Conservation (phyloP, 1,140 invertebrate genomes). For the Pogonomyrmex barbatus region DNA sequence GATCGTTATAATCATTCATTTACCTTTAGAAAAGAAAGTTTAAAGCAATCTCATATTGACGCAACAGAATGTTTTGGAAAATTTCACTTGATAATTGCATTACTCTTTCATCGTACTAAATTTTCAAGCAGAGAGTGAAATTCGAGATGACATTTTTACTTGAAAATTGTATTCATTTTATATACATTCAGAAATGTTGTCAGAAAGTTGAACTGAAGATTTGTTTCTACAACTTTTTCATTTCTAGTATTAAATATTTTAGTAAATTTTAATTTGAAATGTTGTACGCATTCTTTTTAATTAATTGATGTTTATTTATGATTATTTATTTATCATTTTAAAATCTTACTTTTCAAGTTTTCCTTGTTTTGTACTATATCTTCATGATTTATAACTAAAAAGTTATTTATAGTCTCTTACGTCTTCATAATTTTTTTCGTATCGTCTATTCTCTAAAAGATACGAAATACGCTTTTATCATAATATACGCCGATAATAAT, state of each 20-base stretch:
- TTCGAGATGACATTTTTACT: background rate
- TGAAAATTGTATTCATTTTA: background rate
- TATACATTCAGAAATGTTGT: background rate
- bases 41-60: background rate
- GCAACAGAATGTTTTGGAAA: background rate
- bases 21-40: background rate
- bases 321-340: background rate
- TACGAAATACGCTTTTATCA: background rate
- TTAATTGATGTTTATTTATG: background rate
- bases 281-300: background rate
- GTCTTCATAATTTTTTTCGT: background rate
- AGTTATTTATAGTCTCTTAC: background rate
- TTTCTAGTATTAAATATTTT: background rate
- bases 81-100: background rate
- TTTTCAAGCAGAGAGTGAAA: background rate
- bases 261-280: conserved; percentile 9
- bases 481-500: background rate
- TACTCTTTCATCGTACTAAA: background rate
- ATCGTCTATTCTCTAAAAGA: background rate
- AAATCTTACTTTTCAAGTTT: background rate
- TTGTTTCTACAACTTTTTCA: background rate
- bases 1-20: background rate
- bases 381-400: background rate
- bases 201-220: background rate
- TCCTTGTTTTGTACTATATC: background rate